A percentile compares a stretch with the other conserved stretches of the same genome.
Conservation (phyloP, 2,888 invertebrate genomes). For the Microchrysa polita region DNA sequence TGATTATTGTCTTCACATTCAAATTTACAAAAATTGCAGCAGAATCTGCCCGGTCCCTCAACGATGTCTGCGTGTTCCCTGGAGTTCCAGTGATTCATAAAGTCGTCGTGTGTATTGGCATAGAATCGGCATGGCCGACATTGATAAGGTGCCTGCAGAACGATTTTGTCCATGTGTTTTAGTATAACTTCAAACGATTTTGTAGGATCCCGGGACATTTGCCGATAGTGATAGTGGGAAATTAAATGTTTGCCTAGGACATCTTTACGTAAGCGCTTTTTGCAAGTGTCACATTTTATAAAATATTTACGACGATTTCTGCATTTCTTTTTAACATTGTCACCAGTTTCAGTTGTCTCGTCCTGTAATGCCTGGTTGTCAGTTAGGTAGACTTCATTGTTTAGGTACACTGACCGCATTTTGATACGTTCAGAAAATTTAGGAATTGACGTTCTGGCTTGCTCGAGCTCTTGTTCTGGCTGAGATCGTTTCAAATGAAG, state of each 20-base stretch:
- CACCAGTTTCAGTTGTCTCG: conserved; percentile 20
- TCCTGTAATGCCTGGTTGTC: conserved; percentile 51
- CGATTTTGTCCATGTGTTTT: conserved; percentile 79
- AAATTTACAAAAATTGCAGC: conserved; percentile 80
- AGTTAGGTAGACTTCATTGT: conserved; percentile 59
- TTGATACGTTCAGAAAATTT: conserved; percentile 54
- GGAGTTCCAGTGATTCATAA: conserved; percentile 79
- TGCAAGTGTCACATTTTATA: conserved; percentile 77
- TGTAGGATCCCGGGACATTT: conserved; percentile 70
- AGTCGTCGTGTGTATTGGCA: conserved; percentile 78
- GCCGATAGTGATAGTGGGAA: conserved; percentile 84
- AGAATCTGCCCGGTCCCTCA: conserved; percentile 70
- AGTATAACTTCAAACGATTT: conserved; percentile 74
- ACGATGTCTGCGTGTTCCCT: conserved; percentile 66
- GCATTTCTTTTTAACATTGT: no score
- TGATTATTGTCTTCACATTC: conserved; percentile 71
- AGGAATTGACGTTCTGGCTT: conserved; percentile 56
- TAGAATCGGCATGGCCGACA: conserved; percentile 87
- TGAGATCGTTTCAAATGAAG: conserved; percentile 75
- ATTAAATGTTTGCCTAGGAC: conserved; percentile 86
- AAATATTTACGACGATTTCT: conserved; percentile 69
- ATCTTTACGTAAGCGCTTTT: conserved; percentile 73
- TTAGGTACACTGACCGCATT: conserved; percentile 63
- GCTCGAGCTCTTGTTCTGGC: conserved; percentile 76
- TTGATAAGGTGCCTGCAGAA: conserved; percentile 85